Percentiles rank a stretch among this genome's conserved stretches.
phyloP scores from a whole-genome alignment of 2,888 invertebrate genomes.

The Lasioglossum vierecki region DNA sequence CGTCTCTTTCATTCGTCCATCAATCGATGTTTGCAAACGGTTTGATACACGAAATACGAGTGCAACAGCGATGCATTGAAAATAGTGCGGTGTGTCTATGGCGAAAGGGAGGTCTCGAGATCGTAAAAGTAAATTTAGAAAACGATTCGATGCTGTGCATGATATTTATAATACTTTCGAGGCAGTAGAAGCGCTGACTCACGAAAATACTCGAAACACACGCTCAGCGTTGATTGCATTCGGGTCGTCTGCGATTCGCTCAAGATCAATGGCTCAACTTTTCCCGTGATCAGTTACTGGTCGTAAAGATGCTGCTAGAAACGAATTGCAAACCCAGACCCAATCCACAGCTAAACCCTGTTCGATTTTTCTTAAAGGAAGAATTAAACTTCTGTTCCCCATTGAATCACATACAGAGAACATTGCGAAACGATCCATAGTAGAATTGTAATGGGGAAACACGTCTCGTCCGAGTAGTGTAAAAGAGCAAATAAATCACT shows the following conservation, averaged over 20 bases:
- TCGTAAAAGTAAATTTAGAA: conserved; percentile 3
- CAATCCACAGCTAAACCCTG: background rate
- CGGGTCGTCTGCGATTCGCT: background rate
- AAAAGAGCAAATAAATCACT: background rate
- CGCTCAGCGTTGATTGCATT: background rate
- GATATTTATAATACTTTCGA: conserved; percentile 5
- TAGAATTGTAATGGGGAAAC: no score
- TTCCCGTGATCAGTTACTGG: background rate
- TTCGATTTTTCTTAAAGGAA: background rate
- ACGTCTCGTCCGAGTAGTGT: background rate
- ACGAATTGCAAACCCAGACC: background rate
- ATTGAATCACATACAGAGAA: no score
- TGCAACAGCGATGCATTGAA: background rate
- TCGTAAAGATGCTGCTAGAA: background rate
- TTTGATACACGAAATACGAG: background rate
- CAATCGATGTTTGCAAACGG: background rate
- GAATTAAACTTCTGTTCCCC: background rate
- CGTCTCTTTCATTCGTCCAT: conserved; percentile 13
- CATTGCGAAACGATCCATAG: no score
- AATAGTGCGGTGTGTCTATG: background rate
- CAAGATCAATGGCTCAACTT: background rate
- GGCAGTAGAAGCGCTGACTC: background rate
- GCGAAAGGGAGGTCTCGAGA: background rate
- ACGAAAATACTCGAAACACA: background rate
- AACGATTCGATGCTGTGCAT: background rate